Evolutionary conservation across 2,797 vertebrate genomes (phyloP).

Genomic region (Trachurus trachurus): DNA sequence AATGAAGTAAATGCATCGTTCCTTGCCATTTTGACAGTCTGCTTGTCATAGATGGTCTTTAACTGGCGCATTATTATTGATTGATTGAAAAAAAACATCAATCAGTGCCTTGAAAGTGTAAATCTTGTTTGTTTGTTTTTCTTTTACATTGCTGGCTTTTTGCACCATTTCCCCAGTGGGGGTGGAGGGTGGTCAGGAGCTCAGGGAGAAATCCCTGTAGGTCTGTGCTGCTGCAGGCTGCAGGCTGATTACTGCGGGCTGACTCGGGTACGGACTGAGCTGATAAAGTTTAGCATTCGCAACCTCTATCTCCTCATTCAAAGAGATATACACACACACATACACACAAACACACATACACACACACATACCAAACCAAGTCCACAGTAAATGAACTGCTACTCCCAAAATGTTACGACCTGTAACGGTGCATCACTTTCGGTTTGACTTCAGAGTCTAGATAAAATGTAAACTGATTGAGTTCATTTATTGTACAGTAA

Average conservation of each 20-base stretch:
- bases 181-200: slow-evolving; percentile 12
- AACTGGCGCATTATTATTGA: not conserved
- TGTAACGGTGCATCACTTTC: not conserved
- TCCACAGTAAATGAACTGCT: not conserved
- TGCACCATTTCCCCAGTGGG: not conserved
- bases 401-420: not conserved
- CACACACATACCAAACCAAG: not conserved
- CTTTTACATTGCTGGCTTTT: not conserved
- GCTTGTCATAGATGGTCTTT: not conserved
- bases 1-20: not conserved
- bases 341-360: not conserved
- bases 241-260: slow-evolving; percentile 18
- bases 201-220: not conserved
- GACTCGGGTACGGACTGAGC: slow-evolving; percentile 21
- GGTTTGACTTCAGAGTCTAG: not conserved
- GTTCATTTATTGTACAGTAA: too few species aligned
- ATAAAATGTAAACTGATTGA: not conserved
- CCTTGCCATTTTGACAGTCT: not conserved
- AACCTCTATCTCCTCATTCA: not conserved
- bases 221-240: not conserved
- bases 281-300: not conserved
- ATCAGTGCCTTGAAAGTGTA: not conserved
- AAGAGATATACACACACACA: not conserved
- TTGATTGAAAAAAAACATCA: not conserved
- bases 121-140: not conserved